Conservation (phyloP, 2,113 vertebrate genomes). For the Peromyscus maniculatus region DNA sequence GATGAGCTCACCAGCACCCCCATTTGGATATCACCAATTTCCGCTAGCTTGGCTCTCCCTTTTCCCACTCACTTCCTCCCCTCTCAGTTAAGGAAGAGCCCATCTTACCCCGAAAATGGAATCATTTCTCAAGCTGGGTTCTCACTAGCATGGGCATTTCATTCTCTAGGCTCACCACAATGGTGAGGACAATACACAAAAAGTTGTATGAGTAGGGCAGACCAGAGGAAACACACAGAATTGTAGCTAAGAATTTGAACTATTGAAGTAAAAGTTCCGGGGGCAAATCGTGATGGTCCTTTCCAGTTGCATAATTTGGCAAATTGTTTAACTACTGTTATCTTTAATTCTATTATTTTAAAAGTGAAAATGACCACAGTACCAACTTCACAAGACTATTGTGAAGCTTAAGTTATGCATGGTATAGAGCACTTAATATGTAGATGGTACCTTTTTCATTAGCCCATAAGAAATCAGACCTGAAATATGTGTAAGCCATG, state of each 20-base stretch:
- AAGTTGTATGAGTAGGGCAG: background rate
- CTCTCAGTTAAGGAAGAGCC: background rate
- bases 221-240: background rate
- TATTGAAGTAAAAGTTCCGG: background rate
- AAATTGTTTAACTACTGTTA: background rate
- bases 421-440: background rate
- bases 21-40: background rate
- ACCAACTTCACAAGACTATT: background rate
- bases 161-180: background rate
- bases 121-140: background rate
- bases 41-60: background rate
- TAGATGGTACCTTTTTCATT: background rate
- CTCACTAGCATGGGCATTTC: background rate
- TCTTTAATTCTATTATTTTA: constrained; percentile 18
- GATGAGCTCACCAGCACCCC: no score
- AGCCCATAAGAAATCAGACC: background rate
- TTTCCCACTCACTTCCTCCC: no score
- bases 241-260: background rate
- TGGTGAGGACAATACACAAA: background rate
- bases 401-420: background rate
- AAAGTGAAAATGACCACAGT: background rate
- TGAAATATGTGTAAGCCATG: background rate
- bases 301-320: background rate
- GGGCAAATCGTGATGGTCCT: background rate
- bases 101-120: background rate